A percentile compares a stretch with the other conserved stretches of the same genome.
phyloP scores from a whole-genome alignment of 2,797 vertebrate species.

The Hyperoplus immaculatus region DNA sequence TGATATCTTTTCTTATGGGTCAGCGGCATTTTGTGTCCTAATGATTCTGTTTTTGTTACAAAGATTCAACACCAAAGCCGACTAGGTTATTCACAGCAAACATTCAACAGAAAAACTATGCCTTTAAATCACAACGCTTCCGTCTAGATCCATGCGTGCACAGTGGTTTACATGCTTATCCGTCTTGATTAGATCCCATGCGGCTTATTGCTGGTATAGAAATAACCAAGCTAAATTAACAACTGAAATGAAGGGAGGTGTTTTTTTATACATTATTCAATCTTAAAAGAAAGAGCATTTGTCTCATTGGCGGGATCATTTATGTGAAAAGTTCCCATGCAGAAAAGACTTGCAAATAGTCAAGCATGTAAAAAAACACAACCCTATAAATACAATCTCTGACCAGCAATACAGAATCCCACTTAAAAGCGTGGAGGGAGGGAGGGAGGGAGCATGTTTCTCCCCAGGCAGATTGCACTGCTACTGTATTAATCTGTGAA shows the following conservation, averaged over 20 bases:
- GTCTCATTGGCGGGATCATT: conserved; percentile 10
- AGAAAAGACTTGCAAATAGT: conserved; percentile 16
- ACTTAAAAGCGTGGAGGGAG: conserved; percentile 11
- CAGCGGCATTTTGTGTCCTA: background rate
- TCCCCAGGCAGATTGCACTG: conserved; percentile 58
- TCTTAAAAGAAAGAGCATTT: conserved; percentile 24
- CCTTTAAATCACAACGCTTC: background rate
- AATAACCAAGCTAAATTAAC: conserved; percentile 22
- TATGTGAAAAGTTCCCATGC: conserved; percentile 31
- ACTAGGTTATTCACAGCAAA: background rate
- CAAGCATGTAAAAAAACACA: background rate
- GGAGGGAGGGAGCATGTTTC: conserved; percentile 27
- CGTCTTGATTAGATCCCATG: conserved; percentile 14
- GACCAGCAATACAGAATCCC: conserved; percentile 25
- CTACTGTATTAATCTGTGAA: conserved; percentile 55
- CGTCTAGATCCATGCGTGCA: background rate
- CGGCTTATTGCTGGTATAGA: conserved; percentile 31
- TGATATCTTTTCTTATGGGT: conserved; percentile 39
- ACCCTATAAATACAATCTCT: conserved; percentile 33
- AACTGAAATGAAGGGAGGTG: conserved; percentile 19
- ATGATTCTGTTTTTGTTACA: conserved; percentile 11
- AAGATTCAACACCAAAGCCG: background rate
- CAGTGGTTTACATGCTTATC: too few species aligned
- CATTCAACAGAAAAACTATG: background rate
- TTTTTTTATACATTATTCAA: conserved; percentile 9